Base-by-base conservation (phyloP, 2,888 invertebrate species). In the Parthenolecanium corni region DNA sequence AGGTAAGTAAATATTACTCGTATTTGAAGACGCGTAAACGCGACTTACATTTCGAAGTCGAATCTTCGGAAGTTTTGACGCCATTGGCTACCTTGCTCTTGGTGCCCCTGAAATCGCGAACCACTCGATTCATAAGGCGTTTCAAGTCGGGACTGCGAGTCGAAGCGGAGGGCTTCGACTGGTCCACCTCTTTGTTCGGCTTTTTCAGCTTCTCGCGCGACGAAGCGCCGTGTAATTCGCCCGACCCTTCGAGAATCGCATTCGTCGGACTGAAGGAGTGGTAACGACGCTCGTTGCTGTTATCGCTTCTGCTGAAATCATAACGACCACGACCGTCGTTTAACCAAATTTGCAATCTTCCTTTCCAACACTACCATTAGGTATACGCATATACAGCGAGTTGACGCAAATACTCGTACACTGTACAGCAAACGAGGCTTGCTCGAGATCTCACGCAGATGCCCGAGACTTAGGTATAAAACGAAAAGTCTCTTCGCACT, bases 91-190 rank as follows among this genome's bases (percentile, higher is more conserved):
- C 52, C 46, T 63, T 63, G 31, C 53, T 63, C 25, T 52, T 62
- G 44, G 40, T 44, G 24, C 63, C 63, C 14, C 63, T 40, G 18
- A 63, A 63, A 54, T 63, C 63, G 18, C 63, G 52, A 5, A 63
- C 63, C 1, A 63, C 63, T 20, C 63, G 52, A 53, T 63, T 63
- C 63, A 63, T 63, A 21, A 63, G 36, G 14, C 63, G 52, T 54
- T 63, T 63, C 47, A 63, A 36, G 46, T 63, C 63, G 4, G 63
- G 63, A 38, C 63, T 63, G 16, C 52, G 52, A 23, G 52, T 52
- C 14, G 52, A 52, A 46, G 44, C 42, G 2, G 46, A 44, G 20
- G 63, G 63, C 46, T 63, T 63, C 42, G 57, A 46, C 16, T 63
- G 63, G 12, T 62, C 52, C 14, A 21, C 14, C 25, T 57, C 46